phyloP scores from a whole-genome alignment of 1,140 invertebrate genomes.

The Maconellicoccus hirsutus region DNA sequence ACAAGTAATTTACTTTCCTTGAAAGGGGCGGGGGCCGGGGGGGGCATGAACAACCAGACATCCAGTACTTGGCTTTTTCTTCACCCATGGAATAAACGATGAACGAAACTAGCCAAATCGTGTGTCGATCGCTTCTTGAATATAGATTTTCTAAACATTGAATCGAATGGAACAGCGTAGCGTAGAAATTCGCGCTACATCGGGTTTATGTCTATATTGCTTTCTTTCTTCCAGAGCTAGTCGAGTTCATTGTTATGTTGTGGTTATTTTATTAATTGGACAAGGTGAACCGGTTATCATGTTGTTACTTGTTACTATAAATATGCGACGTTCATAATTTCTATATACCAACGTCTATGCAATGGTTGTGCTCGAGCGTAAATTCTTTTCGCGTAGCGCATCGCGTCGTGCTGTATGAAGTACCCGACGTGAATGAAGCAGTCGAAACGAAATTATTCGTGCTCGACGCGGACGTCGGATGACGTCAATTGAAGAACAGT shows the following conservation, averaged over 20 bases:
- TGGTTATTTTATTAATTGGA: constrained; percentile 14
- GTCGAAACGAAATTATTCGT: too few relatives aligned
- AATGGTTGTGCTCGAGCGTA: background rate
- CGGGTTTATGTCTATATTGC: background rate
- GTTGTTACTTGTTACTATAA: constrained; percentile 18
- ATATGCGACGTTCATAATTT: constrained; percentile 14
- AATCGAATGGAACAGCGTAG: too few relatives aligned
- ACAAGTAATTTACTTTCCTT: too few relatives aligned
- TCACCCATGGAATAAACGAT: too few relatives aligned
- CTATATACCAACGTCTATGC: background rate
- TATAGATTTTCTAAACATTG: too few relatives aligned
- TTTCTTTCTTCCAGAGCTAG: background rate
- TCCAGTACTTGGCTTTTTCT: too few relatives aligned
- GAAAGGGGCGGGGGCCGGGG: too few relatives aligned
- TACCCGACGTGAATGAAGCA: background rate
- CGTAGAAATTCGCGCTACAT: background rate
- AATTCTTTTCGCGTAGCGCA: background rate
- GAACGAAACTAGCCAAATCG: too few relatives aligned
- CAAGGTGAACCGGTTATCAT: constrained; percentile 12
- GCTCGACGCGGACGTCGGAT: too few relatives aligned
- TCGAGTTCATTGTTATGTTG: constrained; percentile 4
- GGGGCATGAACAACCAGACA: too few relatives aligned
- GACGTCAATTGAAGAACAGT: too few relatives aligned
- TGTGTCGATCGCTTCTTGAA: too few relatives aligned
- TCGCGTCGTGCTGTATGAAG: background rate